These are phyloP conservation scores for Drosophila novamexicana DNA, from an alignment of 1,140 invertebrate species.

Conservation along the genomic window DNA sequence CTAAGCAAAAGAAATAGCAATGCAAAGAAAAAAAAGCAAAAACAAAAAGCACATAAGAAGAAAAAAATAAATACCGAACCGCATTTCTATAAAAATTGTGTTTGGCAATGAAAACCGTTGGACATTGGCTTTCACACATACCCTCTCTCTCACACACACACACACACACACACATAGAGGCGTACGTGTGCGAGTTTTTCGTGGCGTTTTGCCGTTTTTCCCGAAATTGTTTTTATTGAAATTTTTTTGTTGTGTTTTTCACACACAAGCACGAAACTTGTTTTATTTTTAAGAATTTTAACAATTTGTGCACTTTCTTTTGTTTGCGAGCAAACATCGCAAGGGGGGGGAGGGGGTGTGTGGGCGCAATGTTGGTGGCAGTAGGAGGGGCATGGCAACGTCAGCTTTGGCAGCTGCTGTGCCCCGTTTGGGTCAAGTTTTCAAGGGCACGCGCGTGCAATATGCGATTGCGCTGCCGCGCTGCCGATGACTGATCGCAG, in stretches of 20 bases:
- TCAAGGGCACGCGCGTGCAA: slow-evolving; percentile 79
- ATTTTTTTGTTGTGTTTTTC: slow-evolving; percentile 19
- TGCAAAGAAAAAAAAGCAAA: slow-evolving; percentile 27
- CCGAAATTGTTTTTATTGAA: slow-evolving; percentile 5
- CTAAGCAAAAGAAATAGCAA: slow-evolving; percentile 61
- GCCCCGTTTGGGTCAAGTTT: slow-evolving; percentile 71
- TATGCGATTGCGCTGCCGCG: slow-evolving; percentile 33
- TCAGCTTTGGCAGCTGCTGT: slow-evolving; percentile 57
- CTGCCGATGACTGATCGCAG: slow-evolving; percentile 3
- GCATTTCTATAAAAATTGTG: slow-evolving; percentile 67
- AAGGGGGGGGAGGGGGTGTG: background rate
- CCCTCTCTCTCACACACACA: slow-evolving; percentile 10
- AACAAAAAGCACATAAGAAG: slow-evolving; percentile 38
- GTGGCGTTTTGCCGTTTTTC: slow-evolving; percentile 48
- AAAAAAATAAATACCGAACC: slow-evolving; percentile 46
- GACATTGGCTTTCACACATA: slow-evolving; percentile 45
- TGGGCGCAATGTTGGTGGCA: too few species aligned
- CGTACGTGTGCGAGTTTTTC: slow-evolving; percentile 51
- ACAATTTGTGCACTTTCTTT: slow-evolving; percentile 82
- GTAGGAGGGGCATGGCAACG: slow-evolving; percentile 12
- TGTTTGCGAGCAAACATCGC: slow-evolving; percentile 75
- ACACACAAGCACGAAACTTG: slow-evolving; percentile 40
- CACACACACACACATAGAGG: slow-evolving; percentile 6
- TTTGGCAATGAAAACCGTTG: slow-evolving; percentile 74
- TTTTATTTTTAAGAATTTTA: slow-evolving; percentile 63